A percentile compares a stretch with the other conserved stretches of the same genome.
Evolutionary conservation across 2,888 invertebrate genomes (phyloP).

Genomic region (Panopea generosa): DNA sequence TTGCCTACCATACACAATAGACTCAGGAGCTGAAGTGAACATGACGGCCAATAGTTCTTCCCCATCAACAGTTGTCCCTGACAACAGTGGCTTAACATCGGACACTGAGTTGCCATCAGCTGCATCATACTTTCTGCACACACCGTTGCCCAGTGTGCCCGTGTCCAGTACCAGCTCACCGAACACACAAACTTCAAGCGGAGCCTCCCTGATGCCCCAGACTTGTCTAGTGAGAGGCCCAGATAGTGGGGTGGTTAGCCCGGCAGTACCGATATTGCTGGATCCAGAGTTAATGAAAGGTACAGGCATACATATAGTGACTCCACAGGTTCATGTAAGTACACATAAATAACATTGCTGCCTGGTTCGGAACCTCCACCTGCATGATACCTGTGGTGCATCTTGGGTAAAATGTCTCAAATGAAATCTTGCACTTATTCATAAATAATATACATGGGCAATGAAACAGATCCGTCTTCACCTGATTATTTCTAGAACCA

Average conservation of each 20-base stretch:
- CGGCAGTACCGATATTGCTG: conserved; percentile 78
- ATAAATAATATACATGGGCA: too few relatives aligned
- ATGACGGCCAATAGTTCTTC: too few relatives aligned
- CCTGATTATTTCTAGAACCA: too few relatives aligned
- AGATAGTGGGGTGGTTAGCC: background rate
- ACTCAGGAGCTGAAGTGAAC: too few relatives aligned
- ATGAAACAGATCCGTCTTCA: too few relatives aligned
- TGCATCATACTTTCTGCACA: conserved; percentile 80
- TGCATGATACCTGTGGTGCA: background rate
- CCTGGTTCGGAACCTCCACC: conserved; percentile 4
- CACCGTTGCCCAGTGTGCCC: conserved; percentile 74
- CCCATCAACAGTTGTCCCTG: too few relatives aligned
- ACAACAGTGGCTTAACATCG: too few relatives aligned
- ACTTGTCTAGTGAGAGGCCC: background rate
- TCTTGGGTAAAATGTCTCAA: too few relatives aligned
- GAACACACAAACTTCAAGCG: background rate
- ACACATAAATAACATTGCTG: conserved; percentile 4
- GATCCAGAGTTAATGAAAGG: conserved; percentile 82
- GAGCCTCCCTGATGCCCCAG: conserved; percentile 7
- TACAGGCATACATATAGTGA: conserved; percentile 67
- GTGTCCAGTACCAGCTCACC: background rate
- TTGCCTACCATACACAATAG: too few relatives aligned
- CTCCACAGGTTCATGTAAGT: conserved; percentile 64
- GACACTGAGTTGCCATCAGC: conserved; percentile 58
- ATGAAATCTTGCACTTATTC: too few relatives aligned